phyloP scores from a whole-genome alignment of 2,113 vertebrate species.

The Cinclus cinclus region DNA sequence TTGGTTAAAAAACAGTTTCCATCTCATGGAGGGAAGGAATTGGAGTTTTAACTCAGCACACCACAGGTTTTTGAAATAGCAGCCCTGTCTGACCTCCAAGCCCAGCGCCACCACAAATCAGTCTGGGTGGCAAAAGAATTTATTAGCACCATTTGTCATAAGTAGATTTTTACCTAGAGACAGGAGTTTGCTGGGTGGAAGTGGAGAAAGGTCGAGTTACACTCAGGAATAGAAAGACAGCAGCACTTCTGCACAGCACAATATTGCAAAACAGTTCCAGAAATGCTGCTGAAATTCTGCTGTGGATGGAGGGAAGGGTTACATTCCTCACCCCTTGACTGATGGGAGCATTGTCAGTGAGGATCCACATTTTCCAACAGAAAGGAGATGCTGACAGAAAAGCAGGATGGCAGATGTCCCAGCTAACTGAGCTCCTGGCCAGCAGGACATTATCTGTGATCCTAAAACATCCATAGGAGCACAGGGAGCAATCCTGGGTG shows the following conservation, averaged over 20 bases:
- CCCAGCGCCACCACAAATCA: background rate
- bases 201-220: background rate
- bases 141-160: background rate
- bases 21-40: background rate
- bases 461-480: accelerated
- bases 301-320: background rate
- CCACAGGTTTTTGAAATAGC: background rate
- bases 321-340: background rate
- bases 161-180: background rate
- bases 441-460: background rate
- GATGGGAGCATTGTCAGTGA: background rate
- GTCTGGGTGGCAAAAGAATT: background rate
- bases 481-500: background rate
- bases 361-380: background rate
- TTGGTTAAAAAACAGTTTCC: background rate
- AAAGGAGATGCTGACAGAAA: background rate
- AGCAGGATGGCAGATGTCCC: background rate
- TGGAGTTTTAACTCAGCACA: background rate
- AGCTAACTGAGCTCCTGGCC: background rate
- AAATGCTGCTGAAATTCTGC: background rate
- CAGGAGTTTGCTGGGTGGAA: background rate
- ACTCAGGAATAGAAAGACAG: background rate
- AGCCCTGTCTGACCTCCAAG: background rate
- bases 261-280: background rate
- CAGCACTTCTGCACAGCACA: background rate